These are phyloP conservation scores for Amphipoea lucens DNA, from an alignment of 2,888 invertebrate genomes.

Conservation along the genomic window DNA sequence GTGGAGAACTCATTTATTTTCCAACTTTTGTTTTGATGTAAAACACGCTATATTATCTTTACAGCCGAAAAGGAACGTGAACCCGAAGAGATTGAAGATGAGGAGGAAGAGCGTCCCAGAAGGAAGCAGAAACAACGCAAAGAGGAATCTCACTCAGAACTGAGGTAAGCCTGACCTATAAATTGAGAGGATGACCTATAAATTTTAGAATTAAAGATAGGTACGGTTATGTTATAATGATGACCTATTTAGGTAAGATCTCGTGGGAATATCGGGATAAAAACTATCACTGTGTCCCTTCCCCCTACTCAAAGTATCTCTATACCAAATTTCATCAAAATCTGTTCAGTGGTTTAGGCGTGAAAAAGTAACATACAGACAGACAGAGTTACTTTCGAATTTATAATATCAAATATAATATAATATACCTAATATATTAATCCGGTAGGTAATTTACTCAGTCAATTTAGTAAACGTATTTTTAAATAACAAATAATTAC, in stretches of 20 bases:
- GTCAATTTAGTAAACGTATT: too few relatives aligned
- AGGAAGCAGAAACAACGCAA: constrained; percentile 63
- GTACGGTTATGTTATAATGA: neutral
- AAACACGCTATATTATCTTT: constrained; percentile 49
- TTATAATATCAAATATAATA: too few relatives aligned
- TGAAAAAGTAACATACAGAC: too few relatives aligned
- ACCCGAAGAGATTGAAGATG: constrained; percentile 68
- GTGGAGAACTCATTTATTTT: constrained; percentile 26
- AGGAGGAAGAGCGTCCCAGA: constrained; percentile 62
- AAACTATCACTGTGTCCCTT: too few relatives aligned
- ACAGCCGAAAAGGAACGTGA: constrained; percentile 68
- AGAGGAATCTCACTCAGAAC: constrained; percentile 77
- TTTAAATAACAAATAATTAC: too few relatives aligned
- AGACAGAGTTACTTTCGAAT: too few relatives aligned
- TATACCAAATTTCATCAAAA: too few relatives aligned
- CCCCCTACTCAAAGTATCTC: too few relatives aligned
- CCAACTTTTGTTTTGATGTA: neutral
- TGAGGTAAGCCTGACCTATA: constrained; percentile 74
- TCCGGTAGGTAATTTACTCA: too few relatives aligned
- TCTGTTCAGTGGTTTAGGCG: too few relatives aligned
- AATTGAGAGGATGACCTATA: neutral
- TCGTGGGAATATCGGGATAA: too few relatives aligned
- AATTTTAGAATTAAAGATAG: neutral
- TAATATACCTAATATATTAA: neutral
- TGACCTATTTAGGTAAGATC: too few relatives aligned